Evolutionary conservation across 1,140 invertebrate species (phyloP), one percentile per base, ranked within the genome.

Genomic region (Drosophila mayri): DNA sequence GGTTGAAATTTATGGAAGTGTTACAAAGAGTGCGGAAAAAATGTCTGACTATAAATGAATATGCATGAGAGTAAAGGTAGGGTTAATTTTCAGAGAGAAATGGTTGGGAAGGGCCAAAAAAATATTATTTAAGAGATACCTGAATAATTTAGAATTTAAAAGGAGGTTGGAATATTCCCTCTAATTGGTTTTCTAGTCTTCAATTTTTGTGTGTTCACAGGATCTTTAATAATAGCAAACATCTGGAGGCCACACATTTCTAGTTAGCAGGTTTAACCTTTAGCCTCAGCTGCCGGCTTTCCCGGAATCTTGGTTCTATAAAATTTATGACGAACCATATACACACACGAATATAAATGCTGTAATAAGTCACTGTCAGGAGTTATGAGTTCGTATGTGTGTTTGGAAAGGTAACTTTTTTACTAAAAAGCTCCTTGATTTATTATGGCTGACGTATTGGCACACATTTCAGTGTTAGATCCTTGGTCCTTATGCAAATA

Each of bases 311-410:
- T 50, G 43, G 61, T 58, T 78, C 77, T 64, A 59, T 71, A 38
- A 52, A 78, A 78, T 78, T 78, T 78, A 78, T 78, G 76, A 78
- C 75, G 60, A 59, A 46, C 52, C 54, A 76, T 60, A 76, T 60
- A 76, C 72, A 50, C 43, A 61, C 64, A 77, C 38, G 49, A 47
- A 72, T 59, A 65, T 46, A 72, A 78, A 79, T 66, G 30, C 65
- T 52, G 61, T 73, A 82, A 87, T 87, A 87, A 87, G 67, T 87
- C 83, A 87, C 76, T 87, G 79, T 87, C 83, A 82, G 61, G 60
- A 65, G 61, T 59, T 62, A 49, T 55, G 64, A 61, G 60, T 47
- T 54, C 64, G 60, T 41, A 44, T 73, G 60, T 76, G 71, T 25
- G 25, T 61, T 28, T 55, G 59, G 43, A 30, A 58, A 12, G 10